Evolutionary conservation across 2,888 invertebrate species (phyloP), one percentile per base, ranked within the genome.

Genomic region (Acanthococcus lagerstroemiae): DNA sequence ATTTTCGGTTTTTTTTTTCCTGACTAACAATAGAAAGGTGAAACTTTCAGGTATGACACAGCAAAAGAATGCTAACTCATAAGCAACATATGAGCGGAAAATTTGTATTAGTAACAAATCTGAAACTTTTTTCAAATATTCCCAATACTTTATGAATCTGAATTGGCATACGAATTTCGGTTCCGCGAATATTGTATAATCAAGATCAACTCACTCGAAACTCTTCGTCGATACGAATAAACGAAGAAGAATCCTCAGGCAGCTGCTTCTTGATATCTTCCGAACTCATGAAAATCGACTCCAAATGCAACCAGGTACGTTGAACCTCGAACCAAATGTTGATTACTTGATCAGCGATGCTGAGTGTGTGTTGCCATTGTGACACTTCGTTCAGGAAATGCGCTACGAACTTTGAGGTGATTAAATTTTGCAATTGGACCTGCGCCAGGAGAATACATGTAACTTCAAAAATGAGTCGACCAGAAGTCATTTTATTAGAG

Each of bases 241-340:
- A 96, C 74, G 95, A 81, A 63, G 86, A 85, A 0, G 95, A 93
- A 78, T 96, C 96, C 70, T 91, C 88, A 2, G 96, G 95, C 63
- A 96, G 78, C 76, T 96, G 95, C 74, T 88, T 89, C 67, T 95
- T 82, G 71, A 96, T 96, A 77, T 96, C 96, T 76, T 96, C 95
- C 0, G 95, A 95, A 71, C 94, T 95, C 86, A 95, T 95, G 76
- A 96, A 96, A 75, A 96, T 96, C 72, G 94, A 94, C 78, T 96
- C 95, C 69, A 96, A 82, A 78, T 96, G 94, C 73, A 90, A 90
- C 96, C 96, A 96, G 24, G 95, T 95, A 66, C 95, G 81, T 78
- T 96, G 96, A 25, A 96, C 95, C 79, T 95, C 95, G 79, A 95
- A 92, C 91, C 92, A 92, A 5, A 89, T 81, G 0, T 88, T 87